phyloP scores from a whole-genome alignment of 2,797 vertebrate species.

The Ptychobarbus kaznakovi region DNA sequence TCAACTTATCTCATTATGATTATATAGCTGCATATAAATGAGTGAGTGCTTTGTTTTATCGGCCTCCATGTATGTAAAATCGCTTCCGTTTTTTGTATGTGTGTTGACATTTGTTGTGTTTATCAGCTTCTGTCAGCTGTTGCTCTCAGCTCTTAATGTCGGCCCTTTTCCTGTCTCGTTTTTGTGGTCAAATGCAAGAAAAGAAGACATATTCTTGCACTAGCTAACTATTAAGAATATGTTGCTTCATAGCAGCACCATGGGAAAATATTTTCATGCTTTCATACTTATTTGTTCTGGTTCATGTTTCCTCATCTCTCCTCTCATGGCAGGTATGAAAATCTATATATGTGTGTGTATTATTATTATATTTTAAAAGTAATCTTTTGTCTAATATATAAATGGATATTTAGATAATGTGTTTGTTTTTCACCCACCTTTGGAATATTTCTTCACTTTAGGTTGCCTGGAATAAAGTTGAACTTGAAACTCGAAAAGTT shows the following conservation, averaged over 20 bases:
- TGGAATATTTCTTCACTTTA: background rate
- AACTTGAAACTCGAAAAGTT: background rate
- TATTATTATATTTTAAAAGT: background rate
- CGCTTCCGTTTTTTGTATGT: background rate
- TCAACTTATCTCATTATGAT: background rate
- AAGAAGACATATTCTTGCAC: background rate
- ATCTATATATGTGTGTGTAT: background rate
- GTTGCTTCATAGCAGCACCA: constrained; percentile 56
- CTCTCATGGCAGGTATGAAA: constrained; percentile 46
- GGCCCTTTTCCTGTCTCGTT: constrained; percentile 2
- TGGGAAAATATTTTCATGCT: constrained; percentile 69
- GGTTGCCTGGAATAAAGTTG: background rate
- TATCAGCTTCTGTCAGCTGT: constrained; percentile 44
- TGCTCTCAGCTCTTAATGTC: background rate
- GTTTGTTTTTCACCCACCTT: background rate
- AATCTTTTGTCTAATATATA: background rate
- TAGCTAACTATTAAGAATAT: background rate
- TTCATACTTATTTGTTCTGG: constrained; percentile 60
- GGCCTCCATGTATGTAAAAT: background rate
- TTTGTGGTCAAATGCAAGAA: background rate
- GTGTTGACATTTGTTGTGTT: constrained; percentile 30
- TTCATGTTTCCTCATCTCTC: constrained; percentile 53
- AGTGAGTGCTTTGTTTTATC: constrained; percentile 10
- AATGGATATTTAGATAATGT: background rate
- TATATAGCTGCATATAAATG: constrained; percentile 5